Base-by-base conservation (phyloP, 2,888 invertebrate genomes). In the Hypselothyrea guttata region DNA sequence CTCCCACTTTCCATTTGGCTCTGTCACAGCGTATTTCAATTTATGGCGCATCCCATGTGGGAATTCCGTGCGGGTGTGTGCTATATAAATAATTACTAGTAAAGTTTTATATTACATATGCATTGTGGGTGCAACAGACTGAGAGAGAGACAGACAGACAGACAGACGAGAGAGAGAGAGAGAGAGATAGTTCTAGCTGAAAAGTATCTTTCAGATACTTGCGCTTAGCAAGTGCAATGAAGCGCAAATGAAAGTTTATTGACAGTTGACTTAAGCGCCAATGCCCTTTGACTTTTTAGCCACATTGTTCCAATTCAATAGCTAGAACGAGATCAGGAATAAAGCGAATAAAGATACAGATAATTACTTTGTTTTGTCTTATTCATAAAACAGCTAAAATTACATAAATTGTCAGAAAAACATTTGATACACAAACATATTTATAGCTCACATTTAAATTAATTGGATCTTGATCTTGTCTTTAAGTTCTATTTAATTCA, bases 21-120 rank as follows among this genome's bases (percentile, higher is more conserved):
- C 22, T 56, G 35, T 49, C 60, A 12, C 46, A 18, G 37, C 13
- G 37, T 55, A 38, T 64, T 68, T 71, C 74, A 75, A 77, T 84
- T 84, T 83, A 83, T 76, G 65, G 62, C 57, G 67, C 59, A 69
- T 62, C 74, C 67, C 77, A 77, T 78, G 81, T 71, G 77, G 75
- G 71, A 63, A 65, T 60, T 59, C 49, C 28, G 69, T 84, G 84
- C 82, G 84, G 84, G 77, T 81, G 18, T 59, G 64, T 51, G 60
- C 57, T 82, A 65, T 59, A 82, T 71, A 78, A 84, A 83, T 81
- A 78, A 84, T 84, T 81, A 84, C 73, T 66, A 83, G 68, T 49
- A 82, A 82, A 75, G 82, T 79, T 84, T 74, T 72, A 77, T 81
- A 67, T 72, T 77, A 53, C 69, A 69, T 46, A 65, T 51, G 66